A percentile compares a stretch with the other conserved stretches of the same genome.
Evolutionary conservation across 2,888 invertebrate species (phyloP).

Genomic region (Idaea dimidiata): DNA sequence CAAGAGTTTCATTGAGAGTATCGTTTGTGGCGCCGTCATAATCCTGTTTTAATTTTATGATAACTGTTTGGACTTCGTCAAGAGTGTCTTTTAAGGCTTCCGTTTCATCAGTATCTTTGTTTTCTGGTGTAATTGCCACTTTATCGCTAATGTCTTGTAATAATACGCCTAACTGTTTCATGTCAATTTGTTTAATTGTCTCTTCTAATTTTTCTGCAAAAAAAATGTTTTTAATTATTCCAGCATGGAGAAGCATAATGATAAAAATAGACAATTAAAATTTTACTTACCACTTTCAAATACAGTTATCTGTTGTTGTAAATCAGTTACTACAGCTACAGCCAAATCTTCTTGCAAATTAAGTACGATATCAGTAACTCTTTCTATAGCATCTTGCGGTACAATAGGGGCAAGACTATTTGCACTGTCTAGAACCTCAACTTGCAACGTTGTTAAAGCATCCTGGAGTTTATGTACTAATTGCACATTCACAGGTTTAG

Average conservation of each 20-base stretch:
- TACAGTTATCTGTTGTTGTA: conserved; percentile 16
- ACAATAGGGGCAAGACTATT: conserved; percentile 29
- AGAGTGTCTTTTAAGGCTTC: conserved; percentile 57
- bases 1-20: conserved; percentile 70
- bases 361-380: conserved; percentile 40
- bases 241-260: not conserved
- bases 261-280: not conserved
- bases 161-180: conserved; percentile 49
- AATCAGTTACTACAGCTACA: conserved; percentile 22
- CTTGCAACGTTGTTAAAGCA: conserved; percentile 37
- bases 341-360: conserved; percentile 49
- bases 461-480: conserved; percentile 37
- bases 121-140: conserved; percentile 38
- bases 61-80: conserved; percentile 73
- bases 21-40: conserved; percentile 59
- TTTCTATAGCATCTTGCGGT: conserved; percentile 34
- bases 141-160: conserved; percentile 57
- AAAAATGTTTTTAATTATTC: not conserved
- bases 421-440: conserved; percentile 35
- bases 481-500: conserved; percentile 27
- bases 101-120: conserved; percentile 41
- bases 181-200: conserved; percentile 38
- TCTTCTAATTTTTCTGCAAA: conserved; percentile 35
- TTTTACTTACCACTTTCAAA: conserved; percentile 23
- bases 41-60: conserved; percentile 68